A percentile compares a stretch with the other conserved stretches of the same genome.
Conservation (phyloP, 2,888 invertebrate genomes). For the Drosophila helvetica region DNA sequence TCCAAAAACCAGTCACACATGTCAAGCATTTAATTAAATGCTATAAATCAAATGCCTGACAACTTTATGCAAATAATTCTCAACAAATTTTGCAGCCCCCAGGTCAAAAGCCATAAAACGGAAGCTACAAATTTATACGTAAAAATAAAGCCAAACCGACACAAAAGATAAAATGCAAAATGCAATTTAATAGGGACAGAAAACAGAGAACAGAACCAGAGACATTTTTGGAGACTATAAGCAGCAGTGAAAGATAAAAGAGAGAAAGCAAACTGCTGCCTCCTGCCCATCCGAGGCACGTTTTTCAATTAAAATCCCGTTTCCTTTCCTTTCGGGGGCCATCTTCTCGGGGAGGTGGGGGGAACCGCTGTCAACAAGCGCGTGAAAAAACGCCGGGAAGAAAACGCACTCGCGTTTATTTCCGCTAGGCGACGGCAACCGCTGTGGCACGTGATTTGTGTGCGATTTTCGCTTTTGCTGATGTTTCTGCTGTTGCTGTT, state of each 20-base stretch:
- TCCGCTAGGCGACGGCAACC: conserved; percentile 65
- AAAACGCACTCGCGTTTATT: conserved; percentile 53
- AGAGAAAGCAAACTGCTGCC: neutral
- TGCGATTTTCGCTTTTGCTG: conserved; percentile 53
- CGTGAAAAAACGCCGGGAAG: conserved; percentile 41
- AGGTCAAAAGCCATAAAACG: conserved; percentile 29
- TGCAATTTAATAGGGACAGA: conserved; percentile 2
- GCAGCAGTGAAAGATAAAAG: neutral
- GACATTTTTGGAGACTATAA: neutral
- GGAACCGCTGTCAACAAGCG: conserved; percentile 51
- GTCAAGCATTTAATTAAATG: conserved; percentile 67
- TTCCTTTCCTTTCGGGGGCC: conserved; percentile 29
- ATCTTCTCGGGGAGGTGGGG: neutral
- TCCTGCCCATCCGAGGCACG: conserved; percentile 64
- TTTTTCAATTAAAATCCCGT: conserved; percentile 81
- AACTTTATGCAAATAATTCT: conserved; percentile 62
- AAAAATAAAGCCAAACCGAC: conserved; percentile 35
- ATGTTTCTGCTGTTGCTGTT: conserved; percentile 23
- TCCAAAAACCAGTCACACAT: conserved; percentile 6
- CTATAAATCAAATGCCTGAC: conserved; percentile 67
- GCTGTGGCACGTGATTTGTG: conserved; percentile 68
- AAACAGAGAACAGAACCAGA: no score
- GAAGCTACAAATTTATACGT: conserved; percentile 15
- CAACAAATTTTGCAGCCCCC: conserved; percentile 27
- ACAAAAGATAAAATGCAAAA: conserved; percentile 31